A percentile compares a stretch with the other conserved stretches of the same genome.
Conservation (phyloP, 2,888 invertebrate genomes). For the Caenorhabditis japonica region DNA sequence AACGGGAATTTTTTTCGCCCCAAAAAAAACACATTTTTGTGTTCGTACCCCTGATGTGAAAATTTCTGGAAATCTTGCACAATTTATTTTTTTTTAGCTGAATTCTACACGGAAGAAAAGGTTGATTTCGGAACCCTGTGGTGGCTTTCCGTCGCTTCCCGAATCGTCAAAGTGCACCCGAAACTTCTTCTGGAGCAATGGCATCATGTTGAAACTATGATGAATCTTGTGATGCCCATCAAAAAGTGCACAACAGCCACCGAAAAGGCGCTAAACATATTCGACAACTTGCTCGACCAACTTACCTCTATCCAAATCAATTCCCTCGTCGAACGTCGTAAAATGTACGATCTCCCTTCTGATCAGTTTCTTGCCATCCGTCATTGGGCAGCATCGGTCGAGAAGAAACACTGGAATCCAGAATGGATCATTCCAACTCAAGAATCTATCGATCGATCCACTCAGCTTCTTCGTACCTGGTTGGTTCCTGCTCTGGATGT, state of each 20-base stretch:
- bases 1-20: no score
- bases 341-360: constrained; percentile 81
- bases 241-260: constrained; percentile 81
- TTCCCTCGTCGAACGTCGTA: constrained; percentile 14
- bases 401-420: constrained; percentile 83
- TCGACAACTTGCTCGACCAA: constrained; percentile 81
- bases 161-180: constrained; percentile 82
- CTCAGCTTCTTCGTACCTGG: constrained; percentile 81
- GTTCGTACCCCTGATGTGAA: no score
- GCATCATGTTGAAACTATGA: constrained; percentile 82
- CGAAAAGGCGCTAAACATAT: constrained; percentile 81
- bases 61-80: no score
- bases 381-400: constrained; percentile 87
- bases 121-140: constrained; percentile 71
- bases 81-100: constrained; percentile 51
- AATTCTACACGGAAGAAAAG: constrained; percentile 62
- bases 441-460: constrained; percentile 83
- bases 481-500: constrained; percentile 82
- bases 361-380: constrained; percentile 84
- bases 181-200: constrained; percentile 77
- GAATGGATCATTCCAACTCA: constrained; percentile 85
- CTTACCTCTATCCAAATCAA: constrained; percentile 81
- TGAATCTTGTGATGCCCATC: constrained; percentile 84
- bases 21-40: no score
- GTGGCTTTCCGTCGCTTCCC: constrained; percentile 70